Percentiles rank a stretch among this genome's conserved stretches.
phyloP scores from a whole-genome alignment of 2,113 vertebrate genomes.

The Leptocoma aspasia region DNA sequence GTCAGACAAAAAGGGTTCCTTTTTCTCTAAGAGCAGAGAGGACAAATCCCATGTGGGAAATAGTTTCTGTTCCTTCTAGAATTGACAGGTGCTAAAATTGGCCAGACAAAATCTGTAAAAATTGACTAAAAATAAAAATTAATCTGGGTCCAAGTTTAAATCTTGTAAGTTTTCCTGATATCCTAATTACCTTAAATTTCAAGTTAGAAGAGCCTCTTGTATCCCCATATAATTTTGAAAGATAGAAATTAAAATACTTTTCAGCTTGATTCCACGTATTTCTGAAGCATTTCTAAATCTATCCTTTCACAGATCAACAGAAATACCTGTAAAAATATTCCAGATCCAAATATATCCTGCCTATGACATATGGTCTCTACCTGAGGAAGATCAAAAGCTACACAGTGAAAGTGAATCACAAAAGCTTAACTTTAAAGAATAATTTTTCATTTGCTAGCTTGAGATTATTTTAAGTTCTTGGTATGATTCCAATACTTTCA shows the following conservation, averaged over 20 bases:
- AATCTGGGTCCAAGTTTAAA: background rate
- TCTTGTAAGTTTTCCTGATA: background rate
- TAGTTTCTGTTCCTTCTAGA: background rate
- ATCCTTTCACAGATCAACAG: background rate
- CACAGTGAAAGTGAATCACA: background rate
- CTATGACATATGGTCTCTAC: background rate
- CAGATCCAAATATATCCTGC: background rate
- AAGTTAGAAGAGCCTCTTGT: background rate
- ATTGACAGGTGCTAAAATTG: background rate
- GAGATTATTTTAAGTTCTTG: slow-evolving; percentile 21
- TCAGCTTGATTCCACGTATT: background rate
- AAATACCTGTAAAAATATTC: background rate
- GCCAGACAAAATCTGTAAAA: background rate
- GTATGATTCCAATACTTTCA: background rate
- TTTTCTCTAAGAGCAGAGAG: background rate
- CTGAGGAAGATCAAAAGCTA: background rate
- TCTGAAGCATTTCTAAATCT: background rate
- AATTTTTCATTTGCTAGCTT: background rate
- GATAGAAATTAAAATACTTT: background rate
- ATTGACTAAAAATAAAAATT: background rate
- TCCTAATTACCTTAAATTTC: background rate
- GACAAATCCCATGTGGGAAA: background rate
- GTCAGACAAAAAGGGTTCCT: background rate
- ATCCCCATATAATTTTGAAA: background rate
- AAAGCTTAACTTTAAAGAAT: background rate